These are phyloP conservation scores for Hippocampus comes DNA, from an alignment of 2,113 vertebrate genomes.

Conservation along the genomic window DNA sequence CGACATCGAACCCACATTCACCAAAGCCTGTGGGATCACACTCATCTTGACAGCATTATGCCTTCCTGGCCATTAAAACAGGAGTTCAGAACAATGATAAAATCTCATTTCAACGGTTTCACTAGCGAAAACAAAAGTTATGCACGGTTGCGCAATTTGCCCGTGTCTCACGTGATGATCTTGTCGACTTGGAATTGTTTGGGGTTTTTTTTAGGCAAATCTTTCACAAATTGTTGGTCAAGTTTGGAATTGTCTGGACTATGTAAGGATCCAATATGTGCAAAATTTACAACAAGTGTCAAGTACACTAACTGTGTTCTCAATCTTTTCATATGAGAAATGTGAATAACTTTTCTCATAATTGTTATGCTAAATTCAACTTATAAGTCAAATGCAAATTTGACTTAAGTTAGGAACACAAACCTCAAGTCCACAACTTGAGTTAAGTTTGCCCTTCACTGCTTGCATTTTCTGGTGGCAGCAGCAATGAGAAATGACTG, in stretches of 20 bases:
- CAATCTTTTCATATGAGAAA: not conserved
- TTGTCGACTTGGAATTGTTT: not conserved
- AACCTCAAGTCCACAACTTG: not conserved
- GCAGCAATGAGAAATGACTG: slow-evolving; percentile 27
- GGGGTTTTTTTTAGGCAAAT: not conserved
- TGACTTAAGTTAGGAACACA: not conserved
- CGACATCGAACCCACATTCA: not conserved
- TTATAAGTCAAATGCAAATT: not conserved
- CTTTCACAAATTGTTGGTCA: not conserved
- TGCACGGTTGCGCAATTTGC: not conserved
- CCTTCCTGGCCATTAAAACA: not conserved
- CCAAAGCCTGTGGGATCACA: not conserved
- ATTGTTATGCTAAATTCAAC: not conserved
- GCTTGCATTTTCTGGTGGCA: slow-evolving; percentile 12
- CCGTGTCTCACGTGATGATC: not conserved
- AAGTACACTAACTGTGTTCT: not conserved
- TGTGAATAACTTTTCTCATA: not conserved
- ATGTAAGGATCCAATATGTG: not conserved
- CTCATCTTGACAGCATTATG: not conserved
- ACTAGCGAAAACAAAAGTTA: not conserved
- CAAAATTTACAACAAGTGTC: not conserved
- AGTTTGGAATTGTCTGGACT: not conserved
- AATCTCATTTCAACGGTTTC: not conserved
- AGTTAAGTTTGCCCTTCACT: not conserved
- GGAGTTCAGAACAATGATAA: not conserved